A percentile compares a stretch with the other conserved stretches of the same genome.
Evolutionary conservation across 2,888 invertebrate genomes (phyloP).

Genomic region (Gisinianus flammeolus): DNA sequence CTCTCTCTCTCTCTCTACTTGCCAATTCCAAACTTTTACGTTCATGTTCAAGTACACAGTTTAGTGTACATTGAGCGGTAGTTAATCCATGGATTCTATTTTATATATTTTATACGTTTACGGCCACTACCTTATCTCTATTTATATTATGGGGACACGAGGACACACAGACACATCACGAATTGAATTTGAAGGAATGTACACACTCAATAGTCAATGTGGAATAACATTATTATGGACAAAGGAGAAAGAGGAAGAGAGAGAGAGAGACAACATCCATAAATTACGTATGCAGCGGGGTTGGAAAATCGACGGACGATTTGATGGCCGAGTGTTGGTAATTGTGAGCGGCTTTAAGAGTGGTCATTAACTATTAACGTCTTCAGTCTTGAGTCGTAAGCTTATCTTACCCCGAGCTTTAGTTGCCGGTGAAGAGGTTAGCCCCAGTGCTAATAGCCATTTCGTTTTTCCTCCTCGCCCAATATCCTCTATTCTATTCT

Average conservation of each 20-base stretch:
- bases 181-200: conserved; percentile 16
- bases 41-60: conserved; percentile 15
- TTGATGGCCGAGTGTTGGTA: conserved; percentile 47
- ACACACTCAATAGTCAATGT: not conserved
- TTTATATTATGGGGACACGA: not conserved
- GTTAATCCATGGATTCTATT: conserved; percentile 25
- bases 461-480: not conserved
- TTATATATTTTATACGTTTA: conserved; percentile 23
- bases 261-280: conserved; percentile 5
- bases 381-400: conserved; percentile 36
- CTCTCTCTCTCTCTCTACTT: conserved; percentile 1
- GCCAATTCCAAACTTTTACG: not conserved
- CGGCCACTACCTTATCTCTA: not conserved
- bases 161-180: not conserved
- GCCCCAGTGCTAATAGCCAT: conserved; percentile 24
- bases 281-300: conserved; percentile 15
- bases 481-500: not conserved
- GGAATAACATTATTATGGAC: conserved; percentile 7
- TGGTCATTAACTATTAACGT: conserved; percentile 52
- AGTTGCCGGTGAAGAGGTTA: not conserved
- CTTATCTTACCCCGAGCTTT: conserved; percentile 32
- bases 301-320: conserved; percentile 5
- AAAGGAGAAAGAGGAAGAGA: not conserved
- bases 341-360: conserved; percentile 44
- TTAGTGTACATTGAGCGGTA: conserved; percentile 19